A percentile compares a stretch with the other conserved stretches of the same genome.
Evolutionary conservation across 2,113 vertebrate species (phyloP).

Genomic region (Anas platyrhynchos): DNA sequence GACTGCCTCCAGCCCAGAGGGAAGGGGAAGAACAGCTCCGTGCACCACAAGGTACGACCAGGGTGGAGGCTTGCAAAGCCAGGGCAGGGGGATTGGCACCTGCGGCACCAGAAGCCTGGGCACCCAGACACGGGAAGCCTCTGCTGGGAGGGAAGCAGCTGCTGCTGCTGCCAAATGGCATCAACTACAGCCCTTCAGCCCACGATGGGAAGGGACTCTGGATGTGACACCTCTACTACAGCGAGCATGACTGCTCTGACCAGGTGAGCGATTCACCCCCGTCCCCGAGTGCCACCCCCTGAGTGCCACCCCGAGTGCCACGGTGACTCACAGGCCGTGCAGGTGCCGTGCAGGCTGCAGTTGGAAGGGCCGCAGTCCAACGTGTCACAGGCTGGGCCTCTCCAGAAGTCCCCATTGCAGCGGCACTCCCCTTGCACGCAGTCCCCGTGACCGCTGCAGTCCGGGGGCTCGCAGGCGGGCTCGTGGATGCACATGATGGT

Average conservation of each 20-base stretch:
- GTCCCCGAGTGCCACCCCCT: no score
- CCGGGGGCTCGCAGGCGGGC: slow-evolving; percentile 75
- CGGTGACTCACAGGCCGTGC: slow-evolving; percentile 78
- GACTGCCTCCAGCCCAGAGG: no score
- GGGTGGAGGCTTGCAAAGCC: not conserved
- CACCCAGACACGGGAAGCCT: not conserved
- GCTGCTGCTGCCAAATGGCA: not conserved
- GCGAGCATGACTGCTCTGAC: no score
- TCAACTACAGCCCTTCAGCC: not conserved
- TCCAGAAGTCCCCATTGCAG: slow-evolving; percentile 81
- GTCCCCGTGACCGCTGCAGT: slow-evolving; percentile 84
- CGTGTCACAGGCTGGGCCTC: slow-evolving; percentile 67
- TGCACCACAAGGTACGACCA: accelerated
- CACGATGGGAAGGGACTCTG: not conserved
- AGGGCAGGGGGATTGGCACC: not conserved
- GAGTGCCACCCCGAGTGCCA: not conserved
- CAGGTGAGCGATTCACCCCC: not conserved
- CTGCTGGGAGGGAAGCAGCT: accelerated
- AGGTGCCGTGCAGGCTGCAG: slow-evolving; percentile 83
- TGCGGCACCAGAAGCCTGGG: not conserved
- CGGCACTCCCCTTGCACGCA: slow-evolving; percentile 82
- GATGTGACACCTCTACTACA: no score
- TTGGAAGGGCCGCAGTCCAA: slow-evolving; percentile 79
- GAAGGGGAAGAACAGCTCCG: not conserved
- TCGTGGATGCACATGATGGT: slow-evolving; percentile 89